Evolutionary conservation across 2,888 invertebrate species (phyloP), one percentile per base, ranked within the genome.

Genomic region (Coleophora deauratella): DNA sequence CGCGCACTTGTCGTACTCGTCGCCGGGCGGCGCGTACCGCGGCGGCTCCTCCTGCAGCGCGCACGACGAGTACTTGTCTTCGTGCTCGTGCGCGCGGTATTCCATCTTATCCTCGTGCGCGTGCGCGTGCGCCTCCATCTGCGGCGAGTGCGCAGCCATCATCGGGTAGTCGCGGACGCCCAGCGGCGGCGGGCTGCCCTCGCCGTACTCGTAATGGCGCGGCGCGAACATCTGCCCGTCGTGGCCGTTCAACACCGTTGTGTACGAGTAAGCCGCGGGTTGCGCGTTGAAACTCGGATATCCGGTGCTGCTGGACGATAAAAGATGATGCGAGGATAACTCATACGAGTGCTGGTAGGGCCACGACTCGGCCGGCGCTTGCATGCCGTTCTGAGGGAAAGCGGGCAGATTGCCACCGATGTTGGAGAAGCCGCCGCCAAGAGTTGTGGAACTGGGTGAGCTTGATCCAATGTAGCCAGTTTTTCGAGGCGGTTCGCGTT

Each of bases 401-500:
- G 82, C 71, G n/a, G 84, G 80, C 31, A 85, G 55, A 51, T 77
- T 81, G 13, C 82, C 81, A 28, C 79, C 77, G 44, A 86, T 80
- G 38, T 78, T 72, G 34, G 88, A 77, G 50, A 88, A 88, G 4
- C 89, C 89, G 28, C 91, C 91, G 4, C 92, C 90, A 40, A 91
- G 65, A 28, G 89, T 89, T 35, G 88, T 90, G 2, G 92, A 90
- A 54, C 90, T 90, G 0, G 91, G 91, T 0, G 89, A 89, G 57
- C 88, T 91, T 2, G 91, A 89, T 42, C 90, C 91, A 60, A 93
- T 88, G 86, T 91, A 91, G 30, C 92, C 94, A 0, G 94, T 95
- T 76, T 97, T 97, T 31, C 97, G 88, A 0, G 97, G 96, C 1
- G 97, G 97, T 66, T 97, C 97, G 31, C 96, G 90, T 69, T 97